Evolutionary conservation across 1,140 invertebrate genomes (phyloP), one percentile per base, ranked within the genome.

Genomic region (Drosophila navojoa): DNA sequence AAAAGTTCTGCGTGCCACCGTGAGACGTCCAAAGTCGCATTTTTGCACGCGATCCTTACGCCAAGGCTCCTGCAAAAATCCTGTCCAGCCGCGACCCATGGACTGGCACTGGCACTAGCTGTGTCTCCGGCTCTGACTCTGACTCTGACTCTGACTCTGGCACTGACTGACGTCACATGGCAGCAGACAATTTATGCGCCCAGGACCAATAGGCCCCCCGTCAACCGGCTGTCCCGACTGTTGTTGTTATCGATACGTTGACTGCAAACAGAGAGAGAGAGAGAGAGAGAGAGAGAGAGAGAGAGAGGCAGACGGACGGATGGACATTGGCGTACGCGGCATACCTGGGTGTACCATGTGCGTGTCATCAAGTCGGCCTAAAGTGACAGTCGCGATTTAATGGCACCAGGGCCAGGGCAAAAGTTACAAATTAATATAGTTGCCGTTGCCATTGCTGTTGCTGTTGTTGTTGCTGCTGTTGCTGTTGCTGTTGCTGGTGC

Each of bases 351-450:
- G 16, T 53, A 45, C 62, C 84, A 73, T 87, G 87, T 90, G 87
- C 87, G 87, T 90, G 87, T 90, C 87, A 87, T 90, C 87, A 90
- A 90, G 82, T 90, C 86, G 87, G 79, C 90, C 82, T 90, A 90
- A 90, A 90, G 87, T 90, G 87, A 90, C 87, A 90, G 87, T 90
- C 87, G 87, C 87, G 87, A 90, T 90, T 90, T 90, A 90, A 90
- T 90, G 87, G 87, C 82, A 73, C 77, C 53, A 38, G 35, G 75
- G 79, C 64, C 76, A 82, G 87, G 71, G 71, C 76, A 77, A 63
- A 66, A 80, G 69, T 81, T 81, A 84, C 76, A 81, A 78, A 81
- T 84, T 82, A 82, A 84, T 71, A 66, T 70, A 74, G 68, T n/a
- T 57, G 42, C 42, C 19, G 19, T 25, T 45, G 35, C 35, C 10